Evolutionary conservation across 2,113 vertebrate genomes (phyloP).

Genomic region (Percina caprodes): DNA sequence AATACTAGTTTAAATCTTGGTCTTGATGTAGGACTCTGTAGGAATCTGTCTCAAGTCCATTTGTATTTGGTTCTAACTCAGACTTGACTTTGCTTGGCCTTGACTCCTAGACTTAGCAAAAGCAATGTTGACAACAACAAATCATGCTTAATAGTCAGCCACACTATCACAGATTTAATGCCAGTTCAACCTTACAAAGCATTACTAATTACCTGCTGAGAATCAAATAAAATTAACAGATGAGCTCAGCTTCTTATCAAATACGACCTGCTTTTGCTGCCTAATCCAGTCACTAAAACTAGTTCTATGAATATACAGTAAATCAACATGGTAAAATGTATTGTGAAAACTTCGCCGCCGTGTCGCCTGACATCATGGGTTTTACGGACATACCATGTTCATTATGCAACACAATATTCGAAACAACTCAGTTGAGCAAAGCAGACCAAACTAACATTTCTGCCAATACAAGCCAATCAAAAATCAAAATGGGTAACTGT

Average conservation of each 20-base stretch:
- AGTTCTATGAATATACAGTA: not conserved
- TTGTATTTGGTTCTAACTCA: not conserved
- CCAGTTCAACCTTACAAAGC: constrained; percentile 2
- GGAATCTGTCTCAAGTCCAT: not conserved
- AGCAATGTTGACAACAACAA: not conserved
- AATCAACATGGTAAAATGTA: not conserved
- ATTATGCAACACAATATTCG: not conserved
- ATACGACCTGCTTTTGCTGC: not conserved
- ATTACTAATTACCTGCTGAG: not conserved
- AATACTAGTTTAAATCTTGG: not conserved
- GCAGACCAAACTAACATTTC: not conserved
- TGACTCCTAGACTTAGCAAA: not conserved
- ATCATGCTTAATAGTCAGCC: not conserved
- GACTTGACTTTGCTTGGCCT: not conserved
- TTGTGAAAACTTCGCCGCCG: not conserved
- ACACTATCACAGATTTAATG: not conserved
- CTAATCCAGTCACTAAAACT: not conserved
- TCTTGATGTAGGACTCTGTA: not conserved
- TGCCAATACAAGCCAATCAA: not conserved
- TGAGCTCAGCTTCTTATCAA: not conserved
- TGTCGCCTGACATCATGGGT: not conserved
- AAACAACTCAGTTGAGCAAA: not conserved
- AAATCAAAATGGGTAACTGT: not conserved
- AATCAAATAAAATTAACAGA: not conserved
- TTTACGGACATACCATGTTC: not conserved